A percentile compares a stretch with the other conserved stretches of the same genome.
Evolutionary conservation across 1,140 invertebrate genomes (phyloP).

Genomic region (Zaprionus davidi): DNA sequence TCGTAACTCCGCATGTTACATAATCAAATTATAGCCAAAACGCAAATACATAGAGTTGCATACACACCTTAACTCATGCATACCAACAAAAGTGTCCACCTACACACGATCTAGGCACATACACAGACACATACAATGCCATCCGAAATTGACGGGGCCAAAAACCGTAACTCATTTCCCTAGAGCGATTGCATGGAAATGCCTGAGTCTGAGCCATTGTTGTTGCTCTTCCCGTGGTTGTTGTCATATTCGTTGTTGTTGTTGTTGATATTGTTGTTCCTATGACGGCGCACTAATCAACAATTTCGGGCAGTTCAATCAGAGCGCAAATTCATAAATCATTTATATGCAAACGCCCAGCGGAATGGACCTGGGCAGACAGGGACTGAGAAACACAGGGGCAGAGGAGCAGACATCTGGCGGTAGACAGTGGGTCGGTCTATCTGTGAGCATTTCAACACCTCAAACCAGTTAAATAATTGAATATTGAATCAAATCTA

Average conservation of each 20-base stretch:
- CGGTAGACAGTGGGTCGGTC: constrained; percentile 14
- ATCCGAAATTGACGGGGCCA: constrained; percentile 30
- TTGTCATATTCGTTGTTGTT: constrained; percentile 40
- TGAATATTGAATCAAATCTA: constrained; percentile 82
- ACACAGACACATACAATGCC: constrained; percentile 15
- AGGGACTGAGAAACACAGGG: not conserved
- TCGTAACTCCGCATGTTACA: constrained; percentile 9
- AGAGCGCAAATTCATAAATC: constrained; percentile 79
- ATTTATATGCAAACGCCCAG: constrained; percentile 74
- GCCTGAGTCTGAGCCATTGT: constrained; percentile 12
- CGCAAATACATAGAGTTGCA: constrained; percentile 33
- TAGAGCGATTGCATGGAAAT: constrained; percentile 46
- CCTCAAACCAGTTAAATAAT: constrained; percentile 82
- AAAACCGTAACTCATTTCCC: constrained; percentile 70
- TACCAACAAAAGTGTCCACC: not conserved
- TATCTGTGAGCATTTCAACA: constrained; percentile 75
- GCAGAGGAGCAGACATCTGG: constrained; percentile 7
- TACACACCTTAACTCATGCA: not conserved
- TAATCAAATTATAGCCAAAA: constrained; percentile 63
- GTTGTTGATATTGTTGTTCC: constrained; percentile 42
- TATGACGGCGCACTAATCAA: constrained; percentile 77
- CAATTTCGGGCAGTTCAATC: constrained; percentile 78
- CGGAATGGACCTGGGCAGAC: constrained; percentile 15
- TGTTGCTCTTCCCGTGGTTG: constrained; percentile 20
- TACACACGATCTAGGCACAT: constrained; percentile 14